phyloP scores from a whole-genome alignment of 2,113 vertebrate genomes.

The Ornithorhynchus anatinus region DNA sequence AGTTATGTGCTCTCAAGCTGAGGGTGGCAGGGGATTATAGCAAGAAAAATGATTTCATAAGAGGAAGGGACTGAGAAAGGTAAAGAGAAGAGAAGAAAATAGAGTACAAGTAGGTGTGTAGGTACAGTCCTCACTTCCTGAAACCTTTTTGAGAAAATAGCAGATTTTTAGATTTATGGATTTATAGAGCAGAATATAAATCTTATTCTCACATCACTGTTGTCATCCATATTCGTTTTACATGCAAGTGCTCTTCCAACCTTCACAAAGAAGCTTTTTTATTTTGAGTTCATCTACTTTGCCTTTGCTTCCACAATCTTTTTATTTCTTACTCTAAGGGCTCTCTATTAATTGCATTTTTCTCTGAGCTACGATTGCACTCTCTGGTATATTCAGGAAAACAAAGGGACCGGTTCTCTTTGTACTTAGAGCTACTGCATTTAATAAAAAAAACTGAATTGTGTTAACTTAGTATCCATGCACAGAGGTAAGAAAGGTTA shows the following conservation, averaged over 20 bases:
- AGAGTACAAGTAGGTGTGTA: neutral
- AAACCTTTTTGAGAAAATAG: neutral
- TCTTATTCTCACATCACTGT: no score
- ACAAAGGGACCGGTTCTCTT: slow-evolving; percentile 28
- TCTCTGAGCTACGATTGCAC: neutral
- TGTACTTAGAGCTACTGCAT: slow-evolving; percentile 22
- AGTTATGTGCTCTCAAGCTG: neutral
- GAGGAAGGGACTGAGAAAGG: neutral
- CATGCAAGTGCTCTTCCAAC: neutral
- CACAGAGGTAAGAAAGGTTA: slow-evolving; percentile 12
- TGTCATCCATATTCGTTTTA: neutral
- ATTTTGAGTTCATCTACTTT: slow-evolving; percentile 14
- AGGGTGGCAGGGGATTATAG: slow-evolving; percentile 2
- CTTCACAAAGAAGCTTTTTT: slow-evolving; percentile 14
- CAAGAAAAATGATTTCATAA: neutral
- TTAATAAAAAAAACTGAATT: slow-evolving; percentile 56
- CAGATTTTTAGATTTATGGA: neutral
- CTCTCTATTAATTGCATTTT: neutral
- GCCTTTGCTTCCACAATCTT: neutral
- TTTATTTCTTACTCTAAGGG: neutral
- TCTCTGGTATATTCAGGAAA: slow-evolving; percentile 17
- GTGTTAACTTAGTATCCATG: slow-evolving; percentile 27
- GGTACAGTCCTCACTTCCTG: no score
- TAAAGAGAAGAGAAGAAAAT: neutral
- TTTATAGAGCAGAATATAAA: neutral